Evolutionary conservation across 1,140 invertebrate species (phyloP), one percentile per base, ranked within the genome.

Genomic region (Drosophila cardini): DNA sequence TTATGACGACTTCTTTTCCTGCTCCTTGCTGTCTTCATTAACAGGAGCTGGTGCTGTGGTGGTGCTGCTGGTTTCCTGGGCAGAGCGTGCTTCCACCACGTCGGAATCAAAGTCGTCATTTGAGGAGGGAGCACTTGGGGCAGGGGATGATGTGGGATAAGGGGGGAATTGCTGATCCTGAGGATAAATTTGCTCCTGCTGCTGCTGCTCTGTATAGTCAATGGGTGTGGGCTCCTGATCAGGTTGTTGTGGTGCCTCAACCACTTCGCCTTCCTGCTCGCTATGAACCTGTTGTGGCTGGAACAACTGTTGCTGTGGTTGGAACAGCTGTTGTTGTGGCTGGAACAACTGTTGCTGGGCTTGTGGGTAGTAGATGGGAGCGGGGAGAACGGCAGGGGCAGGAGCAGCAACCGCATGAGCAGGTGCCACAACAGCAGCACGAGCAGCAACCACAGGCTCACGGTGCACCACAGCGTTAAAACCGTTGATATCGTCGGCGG

Each of bases 391-490:
- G 11, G 64, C 50, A 2, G 61, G 21, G 48, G 63, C 6, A 48
- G 80, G 40, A 7, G 73, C 57, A 56, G 69, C 69, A 26, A 78
- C 56, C 11, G 72, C 57, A 42, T 26, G 21, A 26, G 74, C 74
- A 1, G 83, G 67, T 18, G 72, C 62, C 36, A 70, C 75, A 34
- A 74, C 63, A 32, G 70, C 55, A 2, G 82, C 71, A 40, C 83
- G 83, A 32, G 73, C 61, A 30, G 57, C 77, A 8, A 92, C 89
- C 30, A 92, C 69, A 4, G 93, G 93, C 67, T 93, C 93, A 34
- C 92, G 91, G 61, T 92, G 92, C 0, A 93, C 93, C n/a, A 93
- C 91, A 13, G 93, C 93, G 75, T 93, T 93, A 83, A 93, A 94
- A 32, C 92, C 94, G 57, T 93, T 93, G 36, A 93, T 68, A 40